Conservation (phyloP, 2,113 vertebrate species). For the Irena cyanogastra region DNA sequence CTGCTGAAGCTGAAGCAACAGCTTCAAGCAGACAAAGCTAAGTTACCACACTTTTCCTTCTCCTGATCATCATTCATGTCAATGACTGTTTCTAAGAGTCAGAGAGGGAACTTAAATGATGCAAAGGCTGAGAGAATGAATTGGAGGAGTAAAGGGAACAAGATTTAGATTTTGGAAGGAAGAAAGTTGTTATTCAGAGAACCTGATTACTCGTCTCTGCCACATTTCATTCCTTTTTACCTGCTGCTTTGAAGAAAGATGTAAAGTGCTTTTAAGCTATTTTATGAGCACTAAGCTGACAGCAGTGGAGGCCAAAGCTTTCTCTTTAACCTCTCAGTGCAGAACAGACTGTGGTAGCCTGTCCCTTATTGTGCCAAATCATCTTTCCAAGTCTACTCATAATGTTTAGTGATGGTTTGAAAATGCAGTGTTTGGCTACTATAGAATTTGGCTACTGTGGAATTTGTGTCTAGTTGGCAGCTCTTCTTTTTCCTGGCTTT, state of each 20-base stretch:
- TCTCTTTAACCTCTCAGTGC: neutral
- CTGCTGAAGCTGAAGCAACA: neutral
- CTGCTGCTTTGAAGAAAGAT: conserved; percentile 2
- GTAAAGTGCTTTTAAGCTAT: neutral
- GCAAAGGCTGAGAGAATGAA: neutral
- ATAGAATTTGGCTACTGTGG: neutral
- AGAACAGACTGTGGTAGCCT: neutral
- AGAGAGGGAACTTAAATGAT: neutral
- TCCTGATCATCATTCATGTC: neutral
- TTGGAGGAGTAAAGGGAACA: neutral
- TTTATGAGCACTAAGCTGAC: neutral
- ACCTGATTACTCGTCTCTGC: neutral
- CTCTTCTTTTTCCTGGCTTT: neutral
- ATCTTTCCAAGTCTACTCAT: neutral
- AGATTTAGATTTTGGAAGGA: neutral
- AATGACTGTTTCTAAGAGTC: neutral
- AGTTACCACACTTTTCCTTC: neutral
- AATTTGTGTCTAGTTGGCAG: neutral
- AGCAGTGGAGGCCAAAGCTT: neutral
- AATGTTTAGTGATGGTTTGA: neutral
- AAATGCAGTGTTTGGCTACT: neutral
- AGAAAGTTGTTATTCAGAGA: neutral
- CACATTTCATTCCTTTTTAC: neutral
- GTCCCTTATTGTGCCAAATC: neutral
- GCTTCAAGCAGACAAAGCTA: neutral